Evolutionary conservation across 2,888 invertebrate genomes (phyloP).

Genomic region (Idaea dimidiata): DNA sequence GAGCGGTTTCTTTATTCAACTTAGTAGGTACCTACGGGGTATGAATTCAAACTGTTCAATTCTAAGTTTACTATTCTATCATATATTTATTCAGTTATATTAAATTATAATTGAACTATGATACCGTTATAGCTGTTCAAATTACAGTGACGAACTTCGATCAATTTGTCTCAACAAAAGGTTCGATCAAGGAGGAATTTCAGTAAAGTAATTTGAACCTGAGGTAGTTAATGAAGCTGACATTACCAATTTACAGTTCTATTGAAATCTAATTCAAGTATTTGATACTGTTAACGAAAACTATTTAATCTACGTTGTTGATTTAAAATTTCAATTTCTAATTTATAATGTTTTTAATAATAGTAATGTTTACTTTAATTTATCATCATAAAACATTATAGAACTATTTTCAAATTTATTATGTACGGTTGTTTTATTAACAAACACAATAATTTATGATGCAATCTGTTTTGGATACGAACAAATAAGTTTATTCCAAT

Average conservation of each 20-base stretch:
- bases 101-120: not conserved
- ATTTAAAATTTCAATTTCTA: conserved; percentile 11
- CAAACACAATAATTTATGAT: conserved; percentile 52
- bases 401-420: conserved; percentile 42
- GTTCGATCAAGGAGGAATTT: conserved; percentile 43
- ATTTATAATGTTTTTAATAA: conserved; percentile 25
- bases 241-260: conserved; percentile 48
- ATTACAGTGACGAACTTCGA: conserved; percentile 23
- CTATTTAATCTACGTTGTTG: conserved; percentile 19
- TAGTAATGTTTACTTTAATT: conserved; percentile 20
- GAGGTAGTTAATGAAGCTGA: conserved; percentile 38
- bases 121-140: not conserved
- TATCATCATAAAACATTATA: conserved; percentile 20
- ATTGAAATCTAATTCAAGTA: conserved; percentile 49
- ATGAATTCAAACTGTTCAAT: not conserved
- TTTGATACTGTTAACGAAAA: conserved; percentile 22
- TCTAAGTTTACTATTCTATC: not conserved
- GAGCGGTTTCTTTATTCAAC: not conserved
- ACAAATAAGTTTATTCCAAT: conserved; percentile 70
- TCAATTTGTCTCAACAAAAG: conserved; percentile 44
- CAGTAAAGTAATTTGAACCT: conserved; percentile 43
- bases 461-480: conserved; percentile 51
- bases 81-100: not conserved
- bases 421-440: conserved; percentile 45
- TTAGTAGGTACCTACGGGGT: not conserved